Conservation (phyloP, 2,797 vertebrate species). For the Sebastolobus alascanus region DNA sequence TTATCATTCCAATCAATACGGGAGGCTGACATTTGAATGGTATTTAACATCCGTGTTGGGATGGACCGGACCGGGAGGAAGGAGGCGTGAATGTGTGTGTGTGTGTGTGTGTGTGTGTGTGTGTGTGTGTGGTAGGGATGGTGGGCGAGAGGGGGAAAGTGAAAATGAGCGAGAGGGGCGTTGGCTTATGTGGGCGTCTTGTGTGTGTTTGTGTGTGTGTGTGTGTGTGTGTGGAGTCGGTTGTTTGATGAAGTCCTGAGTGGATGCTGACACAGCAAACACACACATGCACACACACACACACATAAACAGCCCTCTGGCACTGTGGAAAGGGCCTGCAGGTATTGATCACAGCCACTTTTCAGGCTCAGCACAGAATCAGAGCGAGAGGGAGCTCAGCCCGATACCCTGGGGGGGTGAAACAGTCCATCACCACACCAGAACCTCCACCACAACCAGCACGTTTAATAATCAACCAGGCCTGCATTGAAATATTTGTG, state of each 20-base stretch:
- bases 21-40: conserved; percentile 84
- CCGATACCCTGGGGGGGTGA: conserved; percentile 31
- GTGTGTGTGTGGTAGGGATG: not conserved
- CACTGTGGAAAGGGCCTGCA: conserved; percentile 76
- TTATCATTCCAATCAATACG: conserved; percentile 87
- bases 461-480: conserved; percentile 48
- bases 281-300: conserved; percentile 33
- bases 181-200: conserved; percentile 52
- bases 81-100: conserved; percentile 38
- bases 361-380: conserved; percentile 80
- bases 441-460: conserved; percentile 38
- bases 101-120: conserved; percentile 16
- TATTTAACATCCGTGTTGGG: conserved; percentile 85
- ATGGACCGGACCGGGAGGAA: conserved; percentile 52
- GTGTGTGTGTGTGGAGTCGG: conserved; percentile 23
- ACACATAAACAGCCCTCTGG: conserved; percentile 70
- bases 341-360: conserved; percentile 85
- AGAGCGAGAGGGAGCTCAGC: conserved; percentile 50
- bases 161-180: conserved; percentile 65
- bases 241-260: conserved; percentile 84
- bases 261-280: conserved; percentile 83
- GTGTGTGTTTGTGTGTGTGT: conserved; percentile 25
- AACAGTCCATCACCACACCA: conserved; percentile 52
- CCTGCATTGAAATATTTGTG: conserved; percentile 27
- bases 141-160: conserved; percentile 44